Percentiles rank a stretch among this genome's conserved stretches.
phyloP scores from a whole-genome alignment of 2,888 invertebrate species.

The Sicus ferrugineus region DNA sequence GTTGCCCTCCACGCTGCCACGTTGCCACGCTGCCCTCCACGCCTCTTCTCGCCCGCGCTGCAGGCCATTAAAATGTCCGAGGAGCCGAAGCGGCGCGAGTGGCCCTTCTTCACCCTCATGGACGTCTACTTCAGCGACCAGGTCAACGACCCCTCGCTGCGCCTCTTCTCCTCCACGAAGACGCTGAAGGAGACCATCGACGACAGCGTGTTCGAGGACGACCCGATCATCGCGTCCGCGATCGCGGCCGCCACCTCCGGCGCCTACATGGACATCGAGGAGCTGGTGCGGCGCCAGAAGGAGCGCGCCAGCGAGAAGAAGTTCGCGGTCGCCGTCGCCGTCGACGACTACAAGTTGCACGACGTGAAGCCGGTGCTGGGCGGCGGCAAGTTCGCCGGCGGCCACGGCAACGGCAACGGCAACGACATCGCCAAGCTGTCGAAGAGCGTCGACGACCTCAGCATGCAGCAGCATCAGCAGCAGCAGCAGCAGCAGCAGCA shows the following conservation, averaged over 20 bases:
- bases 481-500: slow-evolving; percentile 53
- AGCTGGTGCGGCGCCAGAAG: slow-evolving; percentile 60
- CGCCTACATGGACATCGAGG: slow-evolving; percentile 64
- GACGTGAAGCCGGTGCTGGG: slow-evolving; percentile 58
- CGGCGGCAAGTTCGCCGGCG: slow-evolving; percentile 54
- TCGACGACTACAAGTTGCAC: slow-evolving; percentile 53
- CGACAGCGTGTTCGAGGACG: slow-evolving; percentile 64
- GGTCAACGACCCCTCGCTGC: slow-evolving; percentile 65
- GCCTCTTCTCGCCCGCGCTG: background rate
- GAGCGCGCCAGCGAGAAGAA: slow-evolving; percentile 55
- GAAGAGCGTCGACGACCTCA: slow-evolving; percentile 58
- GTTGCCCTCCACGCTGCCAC: no score
- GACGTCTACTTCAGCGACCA: slow-evolving; percentile 65
- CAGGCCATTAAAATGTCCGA: slow-evolving; percentile 65
- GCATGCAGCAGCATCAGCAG: slow-evolving; percentile 55
- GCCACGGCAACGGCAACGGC: slow-evolving; percentile 51
- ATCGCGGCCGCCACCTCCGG: slow-evolving; percentile 64
- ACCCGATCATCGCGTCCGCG: slow-evolving; percentile 64
- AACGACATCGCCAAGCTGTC: slow-evolving; percentile 56
- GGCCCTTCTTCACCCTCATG: slow-evolving; percentile 65
- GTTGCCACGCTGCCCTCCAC: slow-evolving; percentile 1
- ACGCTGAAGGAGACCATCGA: slow-evolving; percentile 64
- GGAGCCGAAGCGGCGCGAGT: slow-evolving; percentile 64
- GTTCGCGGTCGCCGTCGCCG: slow-evolving; percentile 47
- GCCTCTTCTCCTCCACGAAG: slow-evolving; percentile 65